Evolutionary conservation across 2,113 vertebrate species (phyloP), one percentile per base, ranked within the genome.

Genomic region (Corydoras maculifer): DNA sequence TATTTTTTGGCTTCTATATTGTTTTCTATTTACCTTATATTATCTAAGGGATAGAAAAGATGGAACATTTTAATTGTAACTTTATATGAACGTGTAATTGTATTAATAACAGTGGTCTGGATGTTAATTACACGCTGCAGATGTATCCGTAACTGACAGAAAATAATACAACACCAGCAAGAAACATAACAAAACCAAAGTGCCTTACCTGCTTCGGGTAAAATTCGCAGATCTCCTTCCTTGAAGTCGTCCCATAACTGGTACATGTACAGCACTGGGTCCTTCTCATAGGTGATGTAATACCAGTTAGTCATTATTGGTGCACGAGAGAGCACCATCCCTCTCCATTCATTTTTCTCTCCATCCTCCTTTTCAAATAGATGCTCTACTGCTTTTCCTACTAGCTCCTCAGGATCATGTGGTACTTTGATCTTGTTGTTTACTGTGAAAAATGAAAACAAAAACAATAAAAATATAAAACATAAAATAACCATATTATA

Each of bases 291-390:
- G 62, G 90, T 91, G 84, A 91, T 91, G 82, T 91, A 91, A 79
- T 91, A 91, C 90, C 90, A 91, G 83, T 91, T 88, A 77, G 90
- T 91, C 90, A 91, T 91, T 75, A 91, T 85, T 73, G 90, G 90
- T 15, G 90, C 90, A 9, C 89, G 82, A 58, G 90, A 91, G 13
- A 91, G 83, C 70, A 91, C 90, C 90, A 91, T 91, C 51, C 90
- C 90, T 60, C 90, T 80, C 90, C 90, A 91, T 77, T 91, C 90
- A 10, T 91, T 91, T 76, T 91, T 91, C 68, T 89, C 88, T 0
- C 90, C 90, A 0, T 89, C 90, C 78, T 91, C 90, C 80, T 91
- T 91, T 74, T 91, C 90, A 14, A 91, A 91, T 72, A 91, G 87
- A 84, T 91, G 90, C 70, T 91, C 90, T 71, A 91, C 90, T 0